Evolutionary conservation across 2,797 vertebrate species (phyloP), one percentile per base, ranked within the genome.

Genomic region (Lutjanus campechanus): DNA sequence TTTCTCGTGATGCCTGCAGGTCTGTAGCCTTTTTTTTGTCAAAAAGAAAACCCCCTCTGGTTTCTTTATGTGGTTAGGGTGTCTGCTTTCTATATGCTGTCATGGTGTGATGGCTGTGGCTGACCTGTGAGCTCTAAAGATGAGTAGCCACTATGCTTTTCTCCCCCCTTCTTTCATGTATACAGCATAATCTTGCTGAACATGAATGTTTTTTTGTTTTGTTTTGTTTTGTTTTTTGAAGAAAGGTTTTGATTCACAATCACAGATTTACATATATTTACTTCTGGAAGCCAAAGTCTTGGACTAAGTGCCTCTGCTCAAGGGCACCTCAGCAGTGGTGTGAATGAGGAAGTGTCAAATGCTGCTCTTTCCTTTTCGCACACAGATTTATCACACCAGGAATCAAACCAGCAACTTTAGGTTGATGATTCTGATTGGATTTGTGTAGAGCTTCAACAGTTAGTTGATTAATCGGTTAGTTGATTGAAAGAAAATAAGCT

Each of bases 1-100:
- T 59, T 72, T 81, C 54, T 67, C 79, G 54, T 61, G 41, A 58
- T 63, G 59, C 55, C 59, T 65, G 25, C 44, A 25, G 68, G 50
- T 59, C 20, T 74, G 19, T 43, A 60, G 11, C 12, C 25, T 59
- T 36, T 17, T 17, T 62, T 53, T 29, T 40, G 8, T 1, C 6
- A 20, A n/a, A 11, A 16, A 60, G 5, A 25, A n/a, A 5, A 12
- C 5, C 20, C 50, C 36, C 15, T 47, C 9, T 74, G 63, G 64
- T 8, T 68, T 76, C 73, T 68, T 58, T 51, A 44, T 56, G 11
- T 44, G 60, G 55, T 19, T 68, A 12, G 3, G 59, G 51, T 79
- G 44, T 79, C 55, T 77, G 54, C 53, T 61, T 46, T 77, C 25
- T 80, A n/a, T 56, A 56, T 67, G 13, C 16, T 5, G 13, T 66